Evolutionary conservation across 1,140 invertebrate species (phyloP), one percentile per base, ranked within the genome.

Genomic region (Tetranychus urticae): DNA sequence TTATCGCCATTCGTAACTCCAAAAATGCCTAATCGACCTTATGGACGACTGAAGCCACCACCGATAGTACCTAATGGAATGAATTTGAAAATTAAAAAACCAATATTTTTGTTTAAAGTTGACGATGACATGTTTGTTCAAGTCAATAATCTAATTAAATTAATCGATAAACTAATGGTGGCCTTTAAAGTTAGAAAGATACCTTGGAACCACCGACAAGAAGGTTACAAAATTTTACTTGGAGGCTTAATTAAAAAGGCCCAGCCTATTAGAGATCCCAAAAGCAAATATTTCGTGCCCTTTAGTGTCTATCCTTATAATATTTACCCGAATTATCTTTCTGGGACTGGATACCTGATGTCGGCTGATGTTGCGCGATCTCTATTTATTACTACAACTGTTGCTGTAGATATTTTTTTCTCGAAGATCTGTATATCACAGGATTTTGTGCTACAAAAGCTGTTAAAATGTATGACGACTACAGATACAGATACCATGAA

Each of bases 261-360:
- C 8, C 4, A 3, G 8, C 34, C 34, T 2, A 3, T 36, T 14
- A 31, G 55, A 1, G 34, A 36, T 12, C 14, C 14, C 34, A 36
- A 2, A 10, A 56, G 6, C 37, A 56, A 56, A 33, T 56, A 56
- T 1, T 65, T 39, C 55, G 72, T 81, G 58, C 86, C 86, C 12
- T 78, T 78, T 13, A 87, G 87, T 69, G 83, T 89, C 81, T 89
- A 81, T 69, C 70, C 76, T 2, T 80, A 77, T 1, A 73, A 76
- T 63, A 75, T 77, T 14, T 90, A 88, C 76, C 87, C 87, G 3
- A 79, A 81, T 64, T 91, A 89, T 73, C 71, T 89, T 58, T 87
- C 85, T 0, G 87, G 86, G 13, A 85, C 85, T 13, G 84, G 81
- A 3, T 91, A 91, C 73, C 77, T 84, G 1, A 79, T 88, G 74